Evolutionary conservation across 2,888 invertebrate genomes (phyloP).

Genomic region (Coremacera marginata): DNA sequence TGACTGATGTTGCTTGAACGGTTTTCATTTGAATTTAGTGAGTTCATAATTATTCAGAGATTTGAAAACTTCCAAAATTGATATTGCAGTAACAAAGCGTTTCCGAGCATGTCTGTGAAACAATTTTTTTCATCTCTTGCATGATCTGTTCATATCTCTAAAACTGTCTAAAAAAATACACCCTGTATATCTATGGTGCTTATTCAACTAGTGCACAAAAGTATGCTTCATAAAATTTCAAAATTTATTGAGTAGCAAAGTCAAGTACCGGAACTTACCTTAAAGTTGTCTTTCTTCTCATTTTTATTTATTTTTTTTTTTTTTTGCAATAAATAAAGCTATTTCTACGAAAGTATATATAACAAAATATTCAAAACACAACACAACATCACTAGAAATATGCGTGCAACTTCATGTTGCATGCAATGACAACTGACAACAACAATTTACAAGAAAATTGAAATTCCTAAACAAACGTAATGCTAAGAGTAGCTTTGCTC

Average conservation of each 20-base stretch:
- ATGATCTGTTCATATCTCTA: too few species aligned
- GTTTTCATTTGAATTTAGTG: too few species aligned
- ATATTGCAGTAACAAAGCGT: too few species aligned
- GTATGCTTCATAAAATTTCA: background rate
- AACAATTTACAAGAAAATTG: background rate
- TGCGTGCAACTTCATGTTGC: constrained; percentile 18
- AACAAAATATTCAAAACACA: background rate
- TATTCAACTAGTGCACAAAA: background rate
- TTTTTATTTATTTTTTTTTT: background rate
- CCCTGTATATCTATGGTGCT: background rate
- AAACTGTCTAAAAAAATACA: too few species aligned
- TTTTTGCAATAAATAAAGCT: background rate
- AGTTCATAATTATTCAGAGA: too few species aligned
- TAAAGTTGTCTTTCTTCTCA: background rate
- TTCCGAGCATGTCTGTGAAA: too few species aligned
- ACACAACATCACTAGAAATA: background rate
- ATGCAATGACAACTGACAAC: constrained; percentile 19
- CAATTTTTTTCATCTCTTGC: too few species aligned
- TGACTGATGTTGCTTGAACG: too few species aligned
- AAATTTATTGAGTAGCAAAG: background rate
- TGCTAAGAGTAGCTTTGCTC: background rate
- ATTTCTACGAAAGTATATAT: background rate
- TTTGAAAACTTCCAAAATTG: too few species aligned
- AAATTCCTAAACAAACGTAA: background rate
- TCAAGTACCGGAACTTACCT: background rate